Evolutionary conservation across 2,888 invertebrate genomes (phyloP), one percentile per base, ranked within the genome.

Genomic region (Andrena trimmerana): DNA sequence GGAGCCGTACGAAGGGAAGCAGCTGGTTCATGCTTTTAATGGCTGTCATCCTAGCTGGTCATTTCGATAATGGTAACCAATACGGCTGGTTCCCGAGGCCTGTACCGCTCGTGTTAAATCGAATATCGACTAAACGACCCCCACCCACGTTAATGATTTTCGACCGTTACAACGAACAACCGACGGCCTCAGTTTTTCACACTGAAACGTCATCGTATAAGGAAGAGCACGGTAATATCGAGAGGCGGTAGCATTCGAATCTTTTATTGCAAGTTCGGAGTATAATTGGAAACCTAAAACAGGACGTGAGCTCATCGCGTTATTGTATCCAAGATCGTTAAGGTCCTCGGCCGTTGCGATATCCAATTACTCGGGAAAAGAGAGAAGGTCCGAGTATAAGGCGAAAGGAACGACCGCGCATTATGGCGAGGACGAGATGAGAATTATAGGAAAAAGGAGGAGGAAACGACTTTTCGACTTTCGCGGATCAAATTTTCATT

Each of bases 61-160:
- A 89, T 90, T 90, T 90, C 85, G 85, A 85, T 90, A 90, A 92
- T 90, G 85, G 87, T 81, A 91, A 89, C 90, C 87, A 90, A 91
- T 92, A 86, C 77, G 59, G 33, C 42, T 57, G 36, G 50, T 52
- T 36, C 16, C 60, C 27, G 54, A 33, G 59, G 29, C 52, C 68
- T 20, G 70, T 72, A 31, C 62, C 0, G 48, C 65, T 79, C 69
- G 62, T 31, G 75, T 85, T 78, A 81, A 84, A 86, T 89, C 83
- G 86, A 85, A 79, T 70, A 82, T 85, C 79, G 75, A 70, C 24
- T 50, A 67, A 59, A 68, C 31, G 29, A 42, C 5, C 54, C 16
- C 20, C n/a, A 24, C 13, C 52, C 71, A 20, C 67, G 29, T 36
- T 24, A 48, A 52, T 36, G 67, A 52, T 78, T 36, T 24, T 3